A percentile compares a stretch with the other conserved stretches of the same genome.
Conservation (phyloP, 2,113 vertebrate species). For the Gulo gulo region DNA sequence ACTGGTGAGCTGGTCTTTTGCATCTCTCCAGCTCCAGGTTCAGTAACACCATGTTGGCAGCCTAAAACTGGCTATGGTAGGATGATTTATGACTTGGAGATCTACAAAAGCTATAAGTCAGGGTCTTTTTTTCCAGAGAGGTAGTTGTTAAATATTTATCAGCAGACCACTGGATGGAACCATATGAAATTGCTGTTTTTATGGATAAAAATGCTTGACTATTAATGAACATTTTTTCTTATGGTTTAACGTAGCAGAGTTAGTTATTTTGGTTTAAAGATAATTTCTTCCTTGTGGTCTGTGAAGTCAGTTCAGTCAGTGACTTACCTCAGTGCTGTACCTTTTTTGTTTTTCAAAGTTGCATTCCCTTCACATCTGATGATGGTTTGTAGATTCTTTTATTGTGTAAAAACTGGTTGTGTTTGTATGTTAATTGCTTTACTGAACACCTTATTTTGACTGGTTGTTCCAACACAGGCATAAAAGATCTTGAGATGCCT, state of each 20-base stretch:
- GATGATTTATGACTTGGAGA: not conserved
- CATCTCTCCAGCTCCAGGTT: not conserved
- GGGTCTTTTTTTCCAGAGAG: not conserved
- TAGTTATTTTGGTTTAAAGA: not conserved
- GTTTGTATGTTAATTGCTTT: not conserved
- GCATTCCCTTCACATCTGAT: not conserved
- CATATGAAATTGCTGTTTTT: not conserved
- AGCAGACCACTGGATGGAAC: not conserved
- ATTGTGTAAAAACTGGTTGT: not conserved
- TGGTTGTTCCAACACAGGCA: not conserved
- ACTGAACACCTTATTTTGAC: not conserved
- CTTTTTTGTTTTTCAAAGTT: not conserved
- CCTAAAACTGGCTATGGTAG: not conserved
- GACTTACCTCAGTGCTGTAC: not conserved
- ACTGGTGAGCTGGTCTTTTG: not conserved
- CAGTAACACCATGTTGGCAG: not conserved
- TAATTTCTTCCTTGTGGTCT: not conserved
- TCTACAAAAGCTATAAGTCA: not conserved
- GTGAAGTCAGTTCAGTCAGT: not conserved
- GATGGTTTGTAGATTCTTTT: not conserved
- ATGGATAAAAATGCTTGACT: not conserved
- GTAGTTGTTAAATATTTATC: not conserved
- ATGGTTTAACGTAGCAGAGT: not conserved
- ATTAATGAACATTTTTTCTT: not conserved
- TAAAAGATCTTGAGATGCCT: not conserved